Evolutionary conservation across 2,888 invertebrate species (phyloP).

Genomic region (Cremastinae sp.): DNA sequence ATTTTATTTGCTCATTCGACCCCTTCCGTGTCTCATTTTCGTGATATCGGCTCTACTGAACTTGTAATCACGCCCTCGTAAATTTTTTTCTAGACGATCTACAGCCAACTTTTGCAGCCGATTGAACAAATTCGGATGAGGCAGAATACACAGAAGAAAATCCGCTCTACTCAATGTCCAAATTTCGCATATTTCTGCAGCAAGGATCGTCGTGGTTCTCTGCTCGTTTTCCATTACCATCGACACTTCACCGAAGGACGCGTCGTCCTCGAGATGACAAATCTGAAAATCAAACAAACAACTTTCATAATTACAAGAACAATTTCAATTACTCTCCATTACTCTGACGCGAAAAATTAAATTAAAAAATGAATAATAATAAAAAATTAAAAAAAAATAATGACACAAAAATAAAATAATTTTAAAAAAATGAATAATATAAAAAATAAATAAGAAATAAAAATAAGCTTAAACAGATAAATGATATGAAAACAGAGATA

Average conservation of each 20-base stretch:
- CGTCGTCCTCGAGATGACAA: constrained; percentile 81
- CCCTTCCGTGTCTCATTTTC: background rate
- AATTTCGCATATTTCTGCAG: constrained; percentile 80
- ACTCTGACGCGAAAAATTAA: no score
- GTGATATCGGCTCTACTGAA: background rate
- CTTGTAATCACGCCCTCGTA: constrained; percentile 9
- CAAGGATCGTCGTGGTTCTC: constrained; percentile 78
- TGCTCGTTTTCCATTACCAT: constrained; percentile 79
- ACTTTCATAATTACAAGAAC: no score
- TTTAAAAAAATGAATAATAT: background rate
- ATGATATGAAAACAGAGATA: no score
- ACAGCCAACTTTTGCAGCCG: constrained; percentile 73
- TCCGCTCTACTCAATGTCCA: constrained; percentile 76
- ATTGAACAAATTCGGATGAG: constrained; percentile 76
- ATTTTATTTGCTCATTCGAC: background rate
- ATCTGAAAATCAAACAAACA: no score
- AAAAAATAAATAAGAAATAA: no score
- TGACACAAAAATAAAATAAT: no score
- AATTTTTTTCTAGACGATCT: constrained; percentile 65
- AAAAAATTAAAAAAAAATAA: background rate
- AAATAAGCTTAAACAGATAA: no score
- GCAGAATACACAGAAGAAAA: constrained; percentile 76
- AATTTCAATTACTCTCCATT: no score
- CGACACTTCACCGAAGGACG: constrained; percentile 81
- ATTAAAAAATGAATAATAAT: constrained; percentile 2